Evolutionary conservation across 2,113 vertebrate species (phyloP).

Genomic region (Notiomystis cincta): DNA sequence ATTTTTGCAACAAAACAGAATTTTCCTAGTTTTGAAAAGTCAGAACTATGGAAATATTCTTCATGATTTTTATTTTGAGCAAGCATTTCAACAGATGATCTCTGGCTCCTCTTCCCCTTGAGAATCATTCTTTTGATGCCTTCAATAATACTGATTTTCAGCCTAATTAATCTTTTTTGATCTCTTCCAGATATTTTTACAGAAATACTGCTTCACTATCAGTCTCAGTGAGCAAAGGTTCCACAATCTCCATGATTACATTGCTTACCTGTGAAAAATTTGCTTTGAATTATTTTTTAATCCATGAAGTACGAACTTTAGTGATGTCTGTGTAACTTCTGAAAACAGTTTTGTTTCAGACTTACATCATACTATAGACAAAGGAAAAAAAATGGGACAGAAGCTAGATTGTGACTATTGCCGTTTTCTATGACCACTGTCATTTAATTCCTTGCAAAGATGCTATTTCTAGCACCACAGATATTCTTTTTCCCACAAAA

Average conservation of each 20-base stretch:
- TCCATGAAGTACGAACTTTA: background rate
- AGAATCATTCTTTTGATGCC: background rate
- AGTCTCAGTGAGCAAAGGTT: background rate
- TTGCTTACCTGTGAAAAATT: background rate
- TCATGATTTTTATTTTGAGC: background rate
- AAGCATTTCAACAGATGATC: background rate
- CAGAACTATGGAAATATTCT: background rate
- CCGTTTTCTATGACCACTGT: background rate
- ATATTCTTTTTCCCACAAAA: constrained; percentile 14
- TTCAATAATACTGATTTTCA: background rate
- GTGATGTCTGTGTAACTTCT: background rate
- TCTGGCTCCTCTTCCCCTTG: background rate
- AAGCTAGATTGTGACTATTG: background rate
- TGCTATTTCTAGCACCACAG: background rate
- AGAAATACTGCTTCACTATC: background rate
- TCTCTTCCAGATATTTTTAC: background rate
- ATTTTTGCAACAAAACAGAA: background rate
- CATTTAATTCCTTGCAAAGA: background rate
- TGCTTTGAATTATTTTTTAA: background rate
- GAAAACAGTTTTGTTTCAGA: background rate
- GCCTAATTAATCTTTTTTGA: background rate
- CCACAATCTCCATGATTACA: background rate
- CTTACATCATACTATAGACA: background rate
- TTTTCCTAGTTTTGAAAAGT: background rate
- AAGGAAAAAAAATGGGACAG: background rate